These are phyloP conservation scores for Tetragonisca angustula DNA, from an alignment of 2,888 invertebrate genomes.

Conservation along the genomic window DNA sequence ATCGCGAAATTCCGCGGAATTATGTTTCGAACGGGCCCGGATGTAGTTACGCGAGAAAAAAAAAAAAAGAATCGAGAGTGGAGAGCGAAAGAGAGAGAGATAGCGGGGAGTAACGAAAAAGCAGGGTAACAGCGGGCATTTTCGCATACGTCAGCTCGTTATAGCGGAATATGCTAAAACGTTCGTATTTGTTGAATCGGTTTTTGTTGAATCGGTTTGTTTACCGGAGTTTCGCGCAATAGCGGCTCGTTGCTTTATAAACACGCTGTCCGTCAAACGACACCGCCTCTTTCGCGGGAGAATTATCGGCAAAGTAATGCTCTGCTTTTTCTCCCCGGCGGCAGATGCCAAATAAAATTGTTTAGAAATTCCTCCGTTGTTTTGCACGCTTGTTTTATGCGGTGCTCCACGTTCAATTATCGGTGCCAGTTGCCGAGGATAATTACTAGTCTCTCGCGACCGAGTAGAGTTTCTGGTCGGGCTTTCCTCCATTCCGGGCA, in stretches of 20 bases:
- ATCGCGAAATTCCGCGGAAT: conserved; percentile 23
- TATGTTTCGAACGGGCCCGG: conserved; percentile 9
- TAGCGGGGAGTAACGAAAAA: neutral
- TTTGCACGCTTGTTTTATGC: neutral
- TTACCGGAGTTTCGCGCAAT: conserved; percentile 20
- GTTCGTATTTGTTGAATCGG: conserved; percentile 30
- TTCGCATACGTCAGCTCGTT: conserved; percentile 20
- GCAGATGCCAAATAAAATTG: neutral
- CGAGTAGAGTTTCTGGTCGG: neutral
- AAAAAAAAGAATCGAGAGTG: neutral
- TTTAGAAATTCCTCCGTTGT: conserved; percentile 7
- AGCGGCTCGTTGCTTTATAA: conserved; percentile 18
- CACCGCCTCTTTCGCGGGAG: neutral
- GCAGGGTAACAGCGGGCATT: neutral
- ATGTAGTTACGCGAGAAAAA: neutral
- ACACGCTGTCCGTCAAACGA: conserved; percentile 40
- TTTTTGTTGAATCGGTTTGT: conserved; percentile 35
- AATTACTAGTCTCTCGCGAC: neutral
- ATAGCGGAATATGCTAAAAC: conserved; percentile 37
- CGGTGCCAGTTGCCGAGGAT: too few relatives aligned
- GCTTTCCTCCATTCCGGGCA: neutral
- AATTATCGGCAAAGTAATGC: conserved; percentile 20
- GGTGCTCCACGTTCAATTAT: neutral
- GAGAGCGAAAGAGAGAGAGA: too few relatives aligned
- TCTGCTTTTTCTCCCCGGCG: neutral